Conservation (phyloP, 1,140 invertebrate genomes). For the Sminthurinus signatus region DNA sequence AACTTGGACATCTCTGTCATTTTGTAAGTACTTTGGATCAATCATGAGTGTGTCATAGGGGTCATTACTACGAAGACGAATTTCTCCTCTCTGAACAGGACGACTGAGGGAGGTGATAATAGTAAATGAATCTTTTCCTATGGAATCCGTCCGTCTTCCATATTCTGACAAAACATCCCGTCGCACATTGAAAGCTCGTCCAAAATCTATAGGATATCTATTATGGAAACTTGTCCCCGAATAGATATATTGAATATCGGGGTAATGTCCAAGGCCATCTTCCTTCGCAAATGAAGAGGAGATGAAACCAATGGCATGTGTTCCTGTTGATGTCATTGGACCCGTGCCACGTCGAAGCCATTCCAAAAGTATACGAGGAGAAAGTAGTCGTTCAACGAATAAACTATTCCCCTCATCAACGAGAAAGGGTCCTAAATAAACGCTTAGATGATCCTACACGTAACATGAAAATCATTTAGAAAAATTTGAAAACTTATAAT, state of each 20-base stretch:
- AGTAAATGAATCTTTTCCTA: slow-evolving; percentile 19
- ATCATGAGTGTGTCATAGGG: slow-evolving; percentile 18
- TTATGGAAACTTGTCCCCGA: slow-evolving; percentile 11
- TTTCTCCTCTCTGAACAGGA: slow-evolving; percentile 17
- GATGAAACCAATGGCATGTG: slow-evolving; percentile 19
- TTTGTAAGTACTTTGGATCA: slow-evolving; percentile 35
- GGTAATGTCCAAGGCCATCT: slow-evolving; percentile 21
- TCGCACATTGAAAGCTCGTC: slow-evolving; percentile 20
- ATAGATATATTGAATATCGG: slow-evolving; percentile 26
- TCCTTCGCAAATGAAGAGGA: slow-evolving; percentile 16
- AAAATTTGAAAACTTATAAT: no score
- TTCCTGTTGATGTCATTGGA: slow-evolving; percentile 14
- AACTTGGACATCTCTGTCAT: slow-evolving; percentile 26
- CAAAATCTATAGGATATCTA: slow-evolving; percentile 13
- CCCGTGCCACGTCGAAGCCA: slow-evolving; percentile 16
- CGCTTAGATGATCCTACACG: slow-evolving; percentile 26
- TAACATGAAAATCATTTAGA: no score
- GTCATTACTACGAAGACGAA: slow-evolving; percentile 15
- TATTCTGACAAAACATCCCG: slow-evolving; percentile 17
- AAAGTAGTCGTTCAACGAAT: slow-evolving; percentile 8
- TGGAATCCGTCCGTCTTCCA: slow-evolving; percentile 18
- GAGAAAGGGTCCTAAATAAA: slow-evolving; percentile 26
- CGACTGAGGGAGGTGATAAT: not conserved
- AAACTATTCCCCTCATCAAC: slow-evolving; percentile 14
- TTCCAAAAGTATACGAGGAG: no score